Conservation (phyloP, 2,113 vertebrate species). For the Lepisosteus osseus region DNA sequence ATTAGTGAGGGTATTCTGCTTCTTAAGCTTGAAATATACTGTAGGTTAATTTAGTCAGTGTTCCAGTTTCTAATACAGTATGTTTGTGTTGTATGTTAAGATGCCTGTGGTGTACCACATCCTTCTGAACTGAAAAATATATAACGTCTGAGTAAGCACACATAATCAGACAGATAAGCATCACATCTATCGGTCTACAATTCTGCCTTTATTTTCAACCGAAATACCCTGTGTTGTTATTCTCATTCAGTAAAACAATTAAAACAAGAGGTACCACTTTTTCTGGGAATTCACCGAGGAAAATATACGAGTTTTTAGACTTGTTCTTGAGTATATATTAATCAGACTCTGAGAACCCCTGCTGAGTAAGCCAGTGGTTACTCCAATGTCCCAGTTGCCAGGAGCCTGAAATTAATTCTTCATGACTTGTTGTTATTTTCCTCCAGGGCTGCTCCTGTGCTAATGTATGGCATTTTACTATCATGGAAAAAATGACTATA, state of each 20-base stretch:
- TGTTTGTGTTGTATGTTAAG: no score
- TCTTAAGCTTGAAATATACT: no score
- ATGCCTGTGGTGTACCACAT: no score
- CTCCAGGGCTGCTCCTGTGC: conserved; percentile 35
- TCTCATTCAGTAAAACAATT: conserved; percentile 5
- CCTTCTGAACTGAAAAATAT: no score
- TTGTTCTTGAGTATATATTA: neutral
- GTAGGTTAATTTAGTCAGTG: no score
- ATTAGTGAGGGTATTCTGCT: no score
- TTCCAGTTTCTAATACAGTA: no score
- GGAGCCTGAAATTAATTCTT: conserved; percentile 43
- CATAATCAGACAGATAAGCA: no score
- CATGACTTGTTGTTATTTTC: conserved; percentile 41
- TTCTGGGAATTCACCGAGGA: neutral
- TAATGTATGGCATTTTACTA: neutral
- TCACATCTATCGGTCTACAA: no score
- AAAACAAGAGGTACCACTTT: neutral
- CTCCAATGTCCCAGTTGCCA: conserved; percentile 34
- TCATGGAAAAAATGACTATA: neutral
- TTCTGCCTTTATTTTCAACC: no score
- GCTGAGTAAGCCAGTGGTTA: conserved; percentile 10
- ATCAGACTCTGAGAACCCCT: neutral
- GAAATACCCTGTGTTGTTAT: no score
- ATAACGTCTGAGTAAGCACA: no score
- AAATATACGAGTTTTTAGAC: neutral